A percentile compares a stretch with the other conserved stretches of the same genome.
phyloP scores from a whole-genome alignment of 1,140 invertebrate genomes.

The Subanguina moxae region DNA sequence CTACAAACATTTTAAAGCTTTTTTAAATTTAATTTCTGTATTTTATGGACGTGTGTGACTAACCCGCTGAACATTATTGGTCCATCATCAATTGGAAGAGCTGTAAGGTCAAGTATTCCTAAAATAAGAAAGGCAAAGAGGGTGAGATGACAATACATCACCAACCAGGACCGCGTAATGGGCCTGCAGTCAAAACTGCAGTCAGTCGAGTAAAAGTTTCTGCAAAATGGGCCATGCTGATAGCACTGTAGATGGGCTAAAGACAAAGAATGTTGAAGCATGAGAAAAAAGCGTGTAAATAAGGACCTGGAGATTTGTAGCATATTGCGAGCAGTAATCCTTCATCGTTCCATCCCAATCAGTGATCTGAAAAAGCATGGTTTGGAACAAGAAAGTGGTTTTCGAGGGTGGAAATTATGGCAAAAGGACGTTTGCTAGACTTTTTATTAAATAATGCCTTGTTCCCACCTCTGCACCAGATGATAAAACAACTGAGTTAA shows the following conservation, averaged over 20 bases:
- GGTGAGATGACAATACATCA: background rate
- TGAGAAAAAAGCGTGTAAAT: slow-evolving; percentile 6
- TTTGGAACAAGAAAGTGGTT: too few relatives aligned
- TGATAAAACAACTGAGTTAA: too few relatives aligned
- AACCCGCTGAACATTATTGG: slow-evolving; percentile 49
- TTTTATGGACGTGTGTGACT: too few relatives aligned
- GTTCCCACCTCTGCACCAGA: too few relatives aligned
- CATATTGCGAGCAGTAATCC: slow-evolving; percentile 58
- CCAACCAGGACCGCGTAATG: slow-evolving; percentile 17
- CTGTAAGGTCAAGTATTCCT: slow-evolving; percentile 56
- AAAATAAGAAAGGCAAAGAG: slow-evolving; percentile 19
- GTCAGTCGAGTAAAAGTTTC: slow-evolving; percentile 46
- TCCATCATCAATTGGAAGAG: slow-evolving; percentile 54
- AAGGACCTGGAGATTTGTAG: slow-evolving; percentile 53
- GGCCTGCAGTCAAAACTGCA: slow-evolving; percentile 56
- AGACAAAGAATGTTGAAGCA: background rate
- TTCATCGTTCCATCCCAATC: slow-evolving; percentile 60
- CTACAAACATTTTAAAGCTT: background rate
- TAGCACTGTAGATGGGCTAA: slow-evolving; percentile 56
- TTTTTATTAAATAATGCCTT: too few relatives aligned
- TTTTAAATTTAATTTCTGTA: too few relatives aligned
- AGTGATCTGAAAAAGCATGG: slow-evolving; percentile 17
- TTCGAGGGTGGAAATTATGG: too few relatives aligned
- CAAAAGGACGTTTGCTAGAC: too few relatives aligned
- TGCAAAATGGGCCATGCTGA: slow-evolving; percentile 53